phyloP scores from a whole-genome alignment of 2,797 vertebrate species.

The Sciaenops ocellatus region DNA sequence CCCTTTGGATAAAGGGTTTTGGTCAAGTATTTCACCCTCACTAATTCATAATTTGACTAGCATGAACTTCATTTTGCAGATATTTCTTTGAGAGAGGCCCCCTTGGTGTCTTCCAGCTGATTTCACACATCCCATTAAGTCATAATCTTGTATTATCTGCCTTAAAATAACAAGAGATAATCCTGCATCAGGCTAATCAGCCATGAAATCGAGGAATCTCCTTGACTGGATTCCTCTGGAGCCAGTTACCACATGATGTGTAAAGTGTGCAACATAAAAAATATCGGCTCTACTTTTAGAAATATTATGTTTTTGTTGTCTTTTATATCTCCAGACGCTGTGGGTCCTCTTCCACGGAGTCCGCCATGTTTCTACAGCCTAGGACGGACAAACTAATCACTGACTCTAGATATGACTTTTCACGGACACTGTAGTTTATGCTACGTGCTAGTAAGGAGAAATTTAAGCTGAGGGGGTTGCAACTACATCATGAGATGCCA shows the following conservation, averaged over 20 bases:
- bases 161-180: slow-evolving; percentile 83
- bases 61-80: slow-evolving; percentile 49
- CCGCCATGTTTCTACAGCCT: no score
- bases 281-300: no score
- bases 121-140: slow-evolving; percentile 82
- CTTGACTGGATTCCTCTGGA: slow-evolving; percentile 54
- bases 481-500: no score
- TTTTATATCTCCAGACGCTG: no score
- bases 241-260: slow-evolving; percentile 24
- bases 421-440: no score
- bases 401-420: no score
- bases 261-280: slow-evolving; percentile 5
- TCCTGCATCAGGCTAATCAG: slow-evolving; percentile 75
- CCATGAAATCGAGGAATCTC: slow-evolving; percentile 74
- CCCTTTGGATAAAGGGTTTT: slow-evolving; percentile 44
- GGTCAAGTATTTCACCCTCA: slow-evolving; percentile 57
- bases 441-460: no score
- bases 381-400: no score
- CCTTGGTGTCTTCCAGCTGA: slow-evolving; percentile 74
- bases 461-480: no score
- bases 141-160: slow-evolving; percentile 80
- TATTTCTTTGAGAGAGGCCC: slow-evolving; percentile 64
- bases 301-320: no score
- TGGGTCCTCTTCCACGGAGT: no score
- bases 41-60: slow-evolving; percentile 32